Percentiles rank a stretch among this genome's conserved stretches.
Evolutionary conservation across 2,797 vertebrate genomes (phyloP).

Genomic region (Sciurus vulgaris): DNA sequence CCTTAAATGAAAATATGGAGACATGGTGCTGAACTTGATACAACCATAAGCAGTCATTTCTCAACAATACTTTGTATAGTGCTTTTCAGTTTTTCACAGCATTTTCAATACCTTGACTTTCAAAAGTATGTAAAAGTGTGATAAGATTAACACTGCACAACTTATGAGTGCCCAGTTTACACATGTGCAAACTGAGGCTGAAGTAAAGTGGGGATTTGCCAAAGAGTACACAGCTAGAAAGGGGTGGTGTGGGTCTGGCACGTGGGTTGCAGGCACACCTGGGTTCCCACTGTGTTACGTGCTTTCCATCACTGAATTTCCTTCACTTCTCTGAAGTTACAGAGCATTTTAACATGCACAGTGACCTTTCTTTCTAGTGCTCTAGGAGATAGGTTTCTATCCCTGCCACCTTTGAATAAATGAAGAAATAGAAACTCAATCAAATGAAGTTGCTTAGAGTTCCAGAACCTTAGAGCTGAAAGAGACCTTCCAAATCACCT

Average conservation of each 20-base stretch:
- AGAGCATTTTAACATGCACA: not conserved
- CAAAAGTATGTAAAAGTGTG: not conserved
- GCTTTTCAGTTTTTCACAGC: not conserved
- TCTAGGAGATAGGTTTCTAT: not conserved
- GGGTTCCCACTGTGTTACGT: not conserved
- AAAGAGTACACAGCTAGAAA: not conserved
- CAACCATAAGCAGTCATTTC: not conserved
- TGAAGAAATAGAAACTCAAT: constrained; percentile 65
- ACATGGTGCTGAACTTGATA: not conserved
- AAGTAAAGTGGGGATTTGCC: not conserved
- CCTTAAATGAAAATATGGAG: constrained; percentile 16
- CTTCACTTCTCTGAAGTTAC: not conserved
- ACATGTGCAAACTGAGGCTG: not conserved
- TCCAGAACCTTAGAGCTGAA: constrained; percentile 62
- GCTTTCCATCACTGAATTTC: not conserved
- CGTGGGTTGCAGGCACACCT: not conserved
- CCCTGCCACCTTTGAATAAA: constrained; percentile 52
- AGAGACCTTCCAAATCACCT: constrained; percentile 48
- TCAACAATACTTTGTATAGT: not conserved
- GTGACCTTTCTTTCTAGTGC: not conserved
- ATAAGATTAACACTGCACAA: not conserved
- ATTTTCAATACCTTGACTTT: not conserved
- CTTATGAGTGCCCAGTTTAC: not conserved
- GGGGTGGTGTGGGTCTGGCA: not conserved
- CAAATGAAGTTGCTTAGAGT: constrained; percentile 21